These are phyloP conservation scores for Physella acuta DNA, from an alignment of 1,140 invertebrate species.

Conservation along the genomic window DNA sequence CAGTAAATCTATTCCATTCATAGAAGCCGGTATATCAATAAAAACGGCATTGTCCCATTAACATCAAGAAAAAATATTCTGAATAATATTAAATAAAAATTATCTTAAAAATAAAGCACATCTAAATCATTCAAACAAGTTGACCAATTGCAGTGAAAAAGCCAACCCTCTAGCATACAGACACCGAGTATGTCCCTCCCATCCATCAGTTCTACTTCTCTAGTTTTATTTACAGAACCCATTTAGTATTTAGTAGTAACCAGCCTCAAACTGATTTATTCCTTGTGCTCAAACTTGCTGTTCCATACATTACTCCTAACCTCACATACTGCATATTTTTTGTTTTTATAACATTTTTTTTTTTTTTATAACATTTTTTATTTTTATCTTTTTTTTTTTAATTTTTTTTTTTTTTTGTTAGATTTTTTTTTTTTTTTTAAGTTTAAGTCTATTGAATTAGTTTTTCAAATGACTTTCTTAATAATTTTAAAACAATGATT, in stretches of 20 bases:
- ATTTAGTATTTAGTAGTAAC: no score
- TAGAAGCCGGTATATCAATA: no score
- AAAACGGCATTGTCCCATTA: no score
- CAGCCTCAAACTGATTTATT: background rate
- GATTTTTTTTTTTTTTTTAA: background rate
- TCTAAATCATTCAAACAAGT: no score
- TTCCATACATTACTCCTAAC: background rate
- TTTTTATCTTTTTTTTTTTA: background rate
- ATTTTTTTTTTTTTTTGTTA: background rate
- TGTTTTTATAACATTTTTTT: background rate
- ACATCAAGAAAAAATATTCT: no score
- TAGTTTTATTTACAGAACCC: no score
- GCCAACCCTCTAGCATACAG: background rate
- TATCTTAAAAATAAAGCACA: no score
- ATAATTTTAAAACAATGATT: no score
- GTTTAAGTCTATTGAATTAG: background rate
- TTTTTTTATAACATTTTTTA: background rate
- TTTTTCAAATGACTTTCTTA: background rate
- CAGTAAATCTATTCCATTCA: no score
- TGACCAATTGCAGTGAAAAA: no score
- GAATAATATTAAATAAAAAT: no score
- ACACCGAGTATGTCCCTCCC: background rate
- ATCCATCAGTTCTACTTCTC: background rate
- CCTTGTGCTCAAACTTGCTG: background rate
- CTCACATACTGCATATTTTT: background rate